These are phyloP conservation scores for Kryptolebias marmoratus DNA, from an alignment of 2,113 vertebrate genomes.

Conservation along the genomic window DNA sequence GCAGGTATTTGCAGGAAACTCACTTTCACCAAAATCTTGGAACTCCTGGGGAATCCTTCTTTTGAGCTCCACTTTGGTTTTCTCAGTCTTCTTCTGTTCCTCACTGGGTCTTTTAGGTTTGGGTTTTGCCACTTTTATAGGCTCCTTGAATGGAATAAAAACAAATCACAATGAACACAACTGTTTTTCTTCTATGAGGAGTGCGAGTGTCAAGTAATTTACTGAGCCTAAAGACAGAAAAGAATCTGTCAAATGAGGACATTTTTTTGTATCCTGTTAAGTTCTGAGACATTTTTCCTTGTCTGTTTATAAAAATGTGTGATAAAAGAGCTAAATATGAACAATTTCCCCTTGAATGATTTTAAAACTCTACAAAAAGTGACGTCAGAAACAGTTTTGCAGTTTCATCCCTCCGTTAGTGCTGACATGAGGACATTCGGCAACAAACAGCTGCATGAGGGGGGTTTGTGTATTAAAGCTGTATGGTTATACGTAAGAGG, in stretches of 20 bases:
- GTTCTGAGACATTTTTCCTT: background rate
- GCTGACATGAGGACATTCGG: no score
- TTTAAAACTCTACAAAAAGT: no score
- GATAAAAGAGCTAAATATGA: background rate
- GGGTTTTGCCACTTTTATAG: slow-evolving; percentile 86
- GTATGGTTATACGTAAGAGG: no score
- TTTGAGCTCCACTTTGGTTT: slow-evolving; percentile 82
- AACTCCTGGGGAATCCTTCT: slow-evolving; percentile 83
- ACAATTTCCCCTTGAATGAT: no score
- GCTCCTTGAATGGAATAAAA: slow-evolving; percentile 81
- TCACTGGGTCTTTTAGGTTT: slow-evolving; percentile 85
- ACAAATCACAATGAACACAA: background rate
- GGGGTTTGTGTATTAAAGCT: no score
- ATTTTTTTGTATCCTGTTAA: background rate
- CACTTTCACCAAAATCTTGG: slow-evolving; percentile 88
- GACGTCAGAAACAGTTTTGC: no score
- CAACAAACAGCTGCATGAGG: no score
- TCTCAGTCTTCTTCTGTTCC: slow-evolving; percentile 81
- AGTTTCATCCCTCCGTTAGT: no score
- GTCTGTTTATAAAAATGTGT: background rate
- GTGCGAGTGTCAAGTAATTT: no score
- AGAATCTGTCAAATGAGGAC: background rate
- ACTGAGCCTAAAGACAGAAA: background rate
- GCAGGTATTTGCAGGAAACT: slow-evolving; percentile 47
- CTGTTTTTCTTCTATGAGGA: no score